Evolutionary conservation across 1,140 invertebrate genomes (phyloP), one percentile per base, ranked within the genome.

Genomic region (Aphidius ervi): DNA sequence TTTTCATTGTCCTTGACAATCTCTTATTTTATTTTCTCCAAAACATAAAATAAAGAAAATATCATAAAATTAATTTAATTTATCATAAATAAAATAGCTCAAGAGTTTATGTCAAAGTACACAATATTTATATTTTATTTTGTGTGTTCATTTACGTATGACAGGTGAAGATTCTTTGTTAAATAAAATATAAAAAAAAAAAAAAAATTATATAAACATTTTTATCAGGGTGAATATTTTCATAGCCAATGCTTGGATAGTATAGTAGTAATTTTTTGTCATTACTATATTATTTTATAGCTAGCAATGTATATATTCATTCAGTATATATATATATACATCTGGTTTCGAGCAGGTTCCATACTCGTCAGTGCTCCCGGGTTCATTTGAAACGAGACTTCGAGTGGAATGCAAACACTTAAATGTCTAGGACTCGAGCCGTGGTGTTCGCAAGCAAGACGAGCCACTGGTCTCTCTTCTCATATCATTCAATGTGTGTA

Each of bases 381-480:
- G 66, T 67, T 72, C 70, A 70, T 70, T 71, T 68, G 65, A 66
- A 68, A 72, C 72, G 69, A 67, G 59, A 64, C 68, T 71, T 74
- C 64, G 68, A 74, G 73, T 73, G 73, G 68, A 70, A 70, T 70
- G 73, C 70, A 73, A 74, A 74, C 73, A 74, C 73, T 74, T 68
- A 59, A 46, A 48, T 31, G n/a, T 58, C 46, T 50, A 59, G 62
- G 58, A 53, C 65, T 60, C 53, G 58, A 60, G 62, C 63, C 63
- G 48, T 63, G 46, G 50, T 58, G 41, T 16, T 31, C 48, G 9
- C n/a, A 8, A 31, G 55, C 46, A 61, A 64, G 63, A 61, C 59
- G 59, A 61, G 63, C 47, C 59, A 60, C 58, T 42, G 42, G 58
- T 61, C 39, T 43, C 54, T 42, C 43, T 48, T 61, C 58, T 46